Evolutionary conservation across 1,140 invertebrate genomes (phyloP).

Genomic region (Rhopalosiphum padi): DNA sequence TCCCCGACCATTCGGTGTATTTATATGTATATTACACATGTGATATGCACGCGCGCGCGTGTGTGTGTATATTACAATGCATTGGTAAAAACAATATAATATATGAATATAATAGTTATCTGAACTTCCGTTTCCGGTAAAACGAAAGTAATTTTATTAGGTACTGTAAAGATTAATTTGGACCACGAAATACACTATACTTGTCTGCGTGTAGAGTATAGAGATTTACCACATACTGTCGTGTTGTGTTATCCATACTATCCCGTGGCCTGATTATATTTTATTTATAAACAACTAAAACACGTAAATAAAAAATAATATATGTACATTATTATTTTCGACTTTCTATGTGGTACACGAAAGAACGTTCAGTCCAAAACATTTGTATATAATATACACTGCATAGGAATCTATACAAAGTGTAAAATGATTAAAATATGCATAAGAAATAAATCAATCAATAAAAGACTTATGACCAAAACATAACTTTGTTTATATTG

Average conservation of each 20-base stretch:
- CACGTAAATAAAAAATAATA: background rate
- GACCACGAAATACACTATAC: background rate
- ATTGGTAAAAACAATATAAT: background rate
- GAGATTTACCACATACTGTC: background rate
- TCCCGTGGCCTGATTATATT: too few relatives aligned
- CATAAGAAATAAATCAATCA: too few relatives aligned
- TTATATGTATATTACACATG: background rate
- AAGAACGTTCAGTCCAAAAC: too few relatives aligned
- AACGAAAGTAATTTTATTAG: background rate
- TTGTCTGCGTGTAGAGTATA: background rate
- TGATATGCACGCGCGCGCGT: background rate
- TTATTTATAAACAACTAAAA: background rate
- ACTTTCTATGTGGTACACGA: too few relatives aligned
- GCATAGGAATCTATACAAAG: too few relatives aligned
- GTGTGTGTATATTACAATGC: background rate
- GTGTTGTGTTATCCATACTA: too few relatives aligned
- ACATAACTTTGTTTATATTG: too few relatives aligned
- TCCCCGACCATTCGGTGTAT: background rate
- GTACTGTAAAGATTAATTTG: background rate
- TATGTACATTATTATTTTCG: background rate
- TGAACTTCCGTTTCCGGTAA: background rate
- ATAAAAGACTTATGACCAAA: too few relatives aligned
- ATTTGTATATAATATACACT: too few relatives aligned
- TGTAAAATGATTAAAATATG: too few relatives aligned
- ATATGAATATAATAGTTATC: background rate